Evolutionary conservation across 1,140 invertebrate species (phyloP).

Genomic region (Platorchestia sp.): DNA sequence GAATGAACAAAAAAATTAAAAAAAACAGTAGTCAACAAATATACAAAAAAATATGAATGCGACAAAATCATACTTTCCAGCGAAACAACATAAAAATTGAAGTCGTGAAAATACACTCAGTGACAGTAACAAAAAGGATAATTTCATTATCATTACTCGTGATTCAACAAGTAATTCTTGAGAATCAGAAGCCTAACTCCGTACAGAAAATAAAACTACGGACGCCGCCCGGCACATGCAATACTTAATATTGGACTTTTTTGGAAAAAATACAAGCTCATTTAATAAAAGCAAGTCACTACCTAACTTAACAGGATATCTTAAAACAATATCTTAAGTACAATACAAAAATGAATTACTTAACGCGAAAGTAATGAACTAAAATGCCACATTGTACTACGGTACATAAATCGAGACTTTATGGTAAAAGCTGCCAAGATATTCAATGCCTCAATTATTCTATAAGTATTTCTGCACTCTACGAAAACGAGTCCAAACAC

Average conservation of each 20-base stretch:
- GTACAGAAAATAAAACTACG: background rate
- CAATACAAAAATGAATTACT: slow-evolving; percentile 15
- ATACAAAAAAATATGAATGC: background rate
- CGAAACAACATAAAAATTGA: background rate
- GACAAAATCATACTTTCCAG: background rate
- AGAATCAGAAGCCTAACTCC: background rate
- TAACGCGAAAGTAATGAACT: slow-evolving; percentile 7
- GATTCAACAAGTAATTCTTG: background rate
- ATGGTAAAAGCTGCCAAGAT: background rate
- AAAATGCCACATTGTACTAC: slow-evolving; percentile 44
- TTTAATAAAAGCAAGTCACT: background rate
- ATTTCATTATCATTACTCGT: background rate
- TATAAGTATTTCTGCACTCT: no score
- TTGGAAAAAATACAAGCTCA: background rate
- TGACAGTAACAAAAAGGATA: background rate
- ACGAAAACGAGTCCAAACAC: background rate
- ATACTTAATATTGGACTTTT: background rate
- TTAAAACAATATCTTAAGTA: slow-evolving; percentile 19
- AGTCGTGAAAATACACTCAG: background rate
- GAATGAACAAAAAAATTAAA: no score
- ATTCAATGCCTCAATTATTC: background rate
- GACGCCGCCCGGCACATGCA: background rate
- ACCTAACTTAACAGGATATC: slow-evolving; percentile 15
- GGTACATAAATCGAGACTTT: background rate
- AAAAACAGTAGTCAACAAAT: no score